Base-by-base conservation (phyloP, 2,113 vertebrate genomes). In the Suncus etruscus region DNA sequence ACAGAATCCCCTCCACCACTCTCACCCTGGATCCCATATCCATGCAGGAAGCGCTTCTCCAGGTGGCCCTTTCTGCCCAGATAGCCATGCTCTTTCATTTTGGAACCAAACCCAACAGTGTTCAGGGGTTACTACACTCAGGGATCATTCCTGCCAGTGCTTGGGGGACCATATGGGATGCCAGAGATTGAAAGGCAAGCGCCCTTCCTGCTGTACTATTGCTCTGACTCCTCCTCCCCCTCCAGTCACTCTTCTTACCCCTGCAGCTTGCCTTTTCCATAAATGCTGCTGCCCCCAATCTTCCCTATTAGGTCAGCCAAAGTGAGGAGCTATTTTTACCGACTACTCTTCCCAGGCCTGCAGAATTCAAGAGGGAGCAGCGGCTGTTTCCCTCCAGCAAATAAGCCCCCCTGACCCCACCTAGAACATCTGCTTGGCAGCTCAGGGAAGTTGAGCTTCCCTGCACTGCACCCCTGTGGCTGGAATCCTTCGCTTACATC, bases 241-340 rank as follows among this genome's bases (percentile, higher is more conserved):
- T 11, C 11, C 51, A 54, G 11, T 16, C 54, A 14, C 54, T 61
- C 81, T 70, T 83, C 66, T 73, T 61, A 47, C 50, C 75, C 51
- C 78, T 61, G 76, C 31, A 83, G 68, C 83, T 68, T 27, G 4
- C 32, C 80, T 32, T 95, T 74, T 83, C 93, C 79, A 89, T 91
- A 94, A 94, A 86, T 27, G 75, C 77, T 82, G 89, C 90, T 0
- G 29, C 86, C 92, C 94, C 91, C 83, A 69, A 25, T 29, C 93
- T 93, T 94, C 94, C 95, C 94, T 96, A 95, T 95, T 90, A 95
- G 95, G 94, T 32, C 90, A 81, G 95, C 92, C 92, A 91, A 91
- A 80, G 63, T 92, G 0, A 51, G 69, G 25, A 25, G 90, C 92
- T 94, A 96, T 94, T 95, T 95, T 96, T 93, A 92, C 74, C 70